These are phyloP conservation scores for Cheirogaleus major DNA, from an alignment of 2,797 vertebrate genomes.

Conservation along the genomic window DNA sequence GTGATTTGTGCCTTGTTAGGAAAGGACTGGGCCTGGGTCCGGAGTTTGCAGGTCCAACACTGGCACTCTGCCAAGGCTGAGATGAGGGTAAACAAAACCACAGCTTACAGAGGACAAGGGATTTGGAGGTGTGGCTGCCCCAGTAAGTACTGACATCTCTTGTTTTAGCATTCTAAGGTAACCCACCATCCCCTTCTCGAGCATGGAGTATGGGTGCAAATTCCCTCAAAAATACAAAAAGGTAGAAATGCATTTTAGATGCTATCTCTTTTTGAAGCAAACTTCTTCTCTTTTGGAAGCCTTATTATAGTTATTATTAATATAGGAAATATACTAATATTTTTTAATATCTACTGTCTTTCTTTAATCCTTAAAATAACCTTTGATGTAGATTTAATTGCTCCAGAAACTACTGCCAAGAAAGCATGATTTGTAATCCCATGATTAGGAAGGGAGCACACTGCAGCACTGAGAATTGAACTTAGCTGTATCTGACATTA, in stretches of 20 bases:
- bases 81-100: neutral
- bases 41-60: neutral
- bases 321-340: neutral
- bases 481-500: neutral
- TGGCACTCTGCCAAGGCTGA: neutral
- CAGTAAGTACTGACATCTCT: neutral
- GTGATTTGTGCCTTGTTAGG: neutral
- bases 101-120: neutral
- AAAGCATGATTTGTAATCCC: neutral
- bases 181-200: neutral
- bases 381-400: neutral
- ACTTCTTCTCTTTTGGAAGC: neutral
- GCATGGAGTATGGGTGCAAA: neutral
- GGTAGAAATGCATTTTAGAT: neutral
- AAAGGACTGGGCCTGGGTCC: too few relatives aligned
- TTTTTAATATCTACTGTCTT: neutral
- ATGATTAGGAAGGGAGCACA: neutral
- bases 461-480: neutral
- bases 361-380: conserved; percentile 18
- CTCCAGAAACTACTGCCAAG: neutral
- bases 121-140: too few relatives aligned
- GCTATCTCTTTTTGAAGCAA: neutral
- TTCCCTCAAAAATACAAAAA: neutral
- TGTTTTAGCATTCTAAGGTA: neutral
- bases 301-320: neutral